These are phyloP conservation scores for Salmo trutta DNA, from an alignment of 2,797 vertebrate genomes.

Conservation along the genomic window DNA sequence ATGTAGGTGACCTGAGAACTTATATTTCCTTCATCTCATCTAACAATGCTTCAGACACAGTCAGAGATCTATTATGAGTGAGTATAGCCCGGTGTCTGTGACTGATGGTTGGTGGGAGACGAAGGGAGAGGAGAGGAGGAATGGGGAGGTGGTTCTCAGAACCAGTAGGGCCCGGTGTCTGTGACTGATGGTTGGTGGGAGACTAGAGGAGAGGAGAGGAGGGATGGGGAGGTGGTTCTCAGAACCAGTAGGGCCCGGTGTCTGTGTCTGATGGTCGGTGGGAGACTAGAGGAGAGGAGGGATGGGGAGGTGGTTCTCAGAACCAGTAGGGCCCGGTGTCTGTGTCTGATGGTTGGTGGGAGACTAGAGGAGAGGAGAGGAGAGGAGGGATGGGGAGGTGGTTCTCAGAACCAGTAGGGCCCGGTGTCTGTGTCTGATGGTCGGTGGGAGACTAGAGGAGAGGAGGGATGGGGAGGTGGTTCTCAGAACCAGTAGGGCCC, in stretches of 20 bases:
- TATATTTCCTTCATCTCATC: background rate
- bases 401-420: background rate
- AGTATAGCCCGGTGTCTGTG: background rate
- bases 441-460: background rate
- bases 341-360: background rate
- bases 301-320: background rate
- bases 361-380: background rate
- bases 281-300: background rate
- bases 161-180: background rate
- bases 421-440: background rate
- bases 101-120: background rate
- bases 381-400: background rate
- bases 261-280: background rate
- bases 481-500: background rate
- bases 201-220: background rate
- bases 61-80: background rate
- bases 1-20: background rate
- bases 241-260: background rate
- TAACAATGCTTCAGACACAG: background rate
- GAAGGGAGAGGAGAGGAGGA: background rate
- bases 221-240: background rate
- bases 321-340: too few relatives aligned
- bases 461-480: background rate
- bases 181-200: background rate
- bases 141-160: background rate